Base-by-base conservation (phyloP, 2,113 vertebrate genomes). In the Caranx melampygus region DNA sequence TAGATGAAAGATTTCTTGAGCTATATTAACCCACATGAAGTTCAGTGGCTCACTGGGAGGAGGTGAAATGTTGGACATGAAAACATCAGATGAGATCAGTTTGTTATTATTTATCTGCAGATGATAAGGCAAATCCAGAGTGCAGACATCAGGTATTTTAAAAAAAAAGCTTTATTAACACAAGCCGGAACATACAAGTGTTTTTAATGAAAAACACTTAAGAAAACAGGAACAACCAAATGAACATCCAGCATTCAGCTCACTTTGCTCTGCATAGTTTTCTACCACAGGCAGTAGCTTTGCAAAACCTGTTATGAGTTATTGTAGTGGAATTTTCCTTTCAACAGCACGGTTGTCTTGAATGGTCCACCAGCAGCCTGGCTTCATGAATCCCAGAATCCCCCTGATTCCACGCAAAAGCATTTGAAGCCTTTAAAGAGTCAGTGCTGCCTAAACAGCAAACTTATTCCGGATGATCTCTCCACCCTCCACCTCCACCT, bases 401-500 rank as follows among this genome's bases (percentile, higher is more conserved):
- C 26, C 26, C 26, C 26, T 26, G 1, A 26, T 26, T 26, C 26
- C 26, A 26, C 26, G 26, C 26, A 26, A 26, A 4, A 71, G 34
- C 10, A 9, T 37, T 59, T 6, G 2, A 26, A 58, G 6, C 14
- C 3, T 3, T 26, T 26, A 26, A n/a, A 68, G 0, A 42, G n/a
- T 67, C 63, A 2, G 26, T 49, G 35, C 7, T 12, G 7, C 15
- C 45, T 95, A 98, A 42, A 93, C 72, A 33, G 90, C 95, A 0
- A 96, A 97, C 85, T 98, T 98, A 73, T 99, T 99, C 47, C 94
- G 95, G 73, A 99, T 98, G 83, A 98, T 96, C 85, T 98, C 97
- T 0, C 98, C 98, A 0, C 98, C 98, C 89, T 99, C 98, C 3
- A 99, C 97, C 85, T 99, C 97, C 67, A 99, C 97, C 85, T 99